These are phyloP conservation scores for Coranthus polyacanthus DNA, from an alignment of 2,797 vertebrate species.

Conservation along the genomic window DNA sequence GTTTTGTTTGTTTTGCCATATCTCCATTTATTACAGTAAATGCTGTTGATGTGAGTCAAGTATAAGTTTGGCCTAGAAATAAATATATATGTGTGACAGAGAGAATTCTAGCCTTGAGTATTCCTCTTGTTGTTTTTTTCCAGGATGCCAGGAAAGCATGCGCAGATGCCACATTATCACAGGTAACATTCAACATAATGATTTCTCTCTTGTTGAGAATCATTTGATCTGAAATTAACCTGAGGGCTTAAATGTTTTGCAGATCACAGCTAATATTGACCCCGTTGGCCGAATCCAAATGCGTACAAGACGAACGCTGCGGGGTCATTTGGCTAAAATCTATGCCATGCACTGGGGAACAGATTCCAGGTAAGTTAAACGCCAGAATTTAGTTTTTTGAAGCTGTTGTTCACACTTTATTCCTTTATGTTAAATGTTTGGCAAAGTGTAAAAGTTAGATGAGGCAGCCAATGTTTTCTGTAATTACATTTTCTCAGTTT, in stretches of 20 bases:
- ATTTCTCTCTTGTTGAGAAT: slow-evolving; percentile 2
- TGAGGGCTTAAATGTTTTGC: slow-evolving; percentile 22
- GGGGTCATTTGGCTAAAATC: slow-evolving; percentile 99
- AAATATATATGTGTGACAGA: no score
- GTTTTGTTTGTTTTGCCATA: neutral
- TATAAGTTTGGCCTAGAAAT: no score
- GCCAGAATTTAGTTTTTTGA: neutral
- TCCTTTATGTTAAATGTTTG: slow-evolving; percentile 15
- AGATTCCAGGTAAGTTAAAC: slow-evolving; percentile 92
- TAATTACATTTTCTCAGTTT: neutral
- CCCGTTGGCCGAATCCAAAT: slow-evolving; percentile 99
- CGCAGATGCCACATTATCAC: slow-evolving; percentile 97
- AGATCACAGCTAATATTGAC: slow-evolving; percentile 99
- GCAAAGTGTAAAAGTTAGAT: neutral
- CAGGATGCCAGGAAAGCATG: slow-evolving; percentile 99
- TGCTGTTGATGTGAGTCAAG: no score
- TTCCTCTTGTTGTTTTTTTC: slow-evolving; percentile 10
- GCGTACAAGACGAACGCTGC: slow-evolving; percentile 98
- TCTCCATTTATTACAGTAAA: neutral
- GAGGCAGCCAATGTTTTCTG: neutral
- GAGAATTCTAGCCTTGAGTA: no score
- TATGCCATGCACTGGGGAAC: slow-evolving; percentile 99
- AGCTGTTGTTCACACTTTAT: neutral
- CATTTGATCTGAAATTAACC: slow-evolving; percentile 24
- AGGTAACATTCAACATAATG: slow-evolving; percentile 83